A percentile compares a stretch with the other conserved stretches of the same genome.
These are phyloP conservation scores for Drosophila peninsularis DNA, from an alignment of 2,888 invertebrate species.

Conservation along the genomic window DNA sequence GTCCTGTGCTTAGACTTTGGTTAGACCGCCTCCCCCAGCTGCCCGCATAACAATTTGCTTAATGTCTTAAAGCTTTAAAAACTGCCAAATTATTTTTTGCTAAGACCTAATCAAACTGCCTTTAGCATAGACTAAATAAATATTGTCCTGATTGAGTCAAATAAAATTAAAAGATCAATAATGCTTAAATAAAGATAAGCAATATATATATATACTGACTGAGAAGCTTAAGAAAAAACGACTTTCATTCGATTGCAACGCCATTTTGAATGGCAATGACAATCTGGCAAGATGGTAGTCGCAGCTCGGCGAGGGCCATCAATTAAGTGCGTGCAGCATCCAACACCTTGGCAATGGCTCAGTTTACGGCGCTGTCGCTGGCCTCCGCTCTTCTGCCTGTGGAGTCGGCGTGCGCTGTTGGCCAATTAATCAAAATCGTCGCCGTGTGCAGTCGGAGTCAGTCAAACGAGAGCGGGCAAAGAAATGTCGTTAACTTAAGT, in stretches of 20 bases:
- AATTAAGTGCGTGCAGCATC: slow-evolving; percentile 49
- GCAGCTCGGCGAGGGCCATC: slow-evolving; percentile 28
- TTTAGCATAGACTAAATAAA: not conserved
- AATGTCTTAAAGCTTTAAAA: not conserved
- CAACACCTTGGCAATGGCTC: slow-evolving; percentile 53
- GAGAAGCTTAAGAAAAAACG: not conserved
- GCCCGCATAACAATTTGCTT: not conserved
- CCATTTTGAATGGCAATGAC: slow-evolving; percentile 47
- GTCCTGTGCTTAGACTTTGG: not conserved
- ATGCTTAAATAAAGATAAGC: no score
- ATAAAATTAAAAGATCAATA: no score
- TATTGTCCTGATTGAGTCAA: no score
- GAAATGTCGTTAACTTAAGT: slow-evolving; percentile 85
- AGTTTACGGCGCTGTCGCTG: slow-evolving; percentile 40
- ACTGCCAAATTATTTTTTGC: not conserved
- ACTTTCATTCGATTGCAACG: slow-evolving; percentile 21
- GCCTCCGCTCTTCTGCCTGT: slow-evolving; percentile 36
- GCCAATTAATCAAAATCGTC: slow-evolving; percentile 84
- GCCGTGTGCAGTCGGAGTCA: slow-evolving; percentile 80
- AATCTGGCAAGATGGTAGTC: slow-evolving; percentile 25
- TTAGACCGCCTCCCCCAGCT: not conserved
- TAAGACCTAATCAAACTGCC: not conserved
- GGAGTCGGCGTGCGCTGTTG: slow-evolving; percentile 55
- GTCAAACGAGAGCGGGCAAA: slow-evolving; percentile 69
- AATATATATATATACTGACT: not conserved